Evolutionary conservation across 2,888 invertebrate genomes (phyloP), one percentile per base, ranked within the genome.

Genomic region (Xylocampa areola): DNA sequence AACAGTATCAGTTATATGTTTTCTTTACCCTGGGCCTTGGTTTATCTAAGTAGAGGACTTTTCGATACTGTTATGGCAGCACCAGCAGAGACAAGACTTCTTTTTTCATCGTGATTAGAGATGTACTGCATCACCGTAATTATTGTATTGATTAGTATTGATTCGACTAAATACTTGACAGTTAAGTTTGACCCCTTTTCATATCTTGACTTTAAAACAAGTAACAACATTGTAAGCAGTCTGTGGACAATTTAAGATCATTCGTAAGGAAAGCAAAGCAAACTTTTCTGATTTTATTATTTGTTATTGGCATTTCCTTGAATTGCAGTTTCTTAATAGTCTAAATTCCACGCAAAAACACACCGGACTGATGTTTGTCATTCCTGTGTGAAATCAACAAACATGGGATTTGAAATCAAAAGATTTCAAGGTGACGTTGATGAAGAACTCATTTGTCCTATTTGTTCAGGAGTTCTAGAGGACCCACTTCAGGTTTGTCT

Each of bases 401-500:
- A 77, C 69, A 99, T 99, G 99, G 99, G 99, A 84, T 99, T 97
- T 95, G 99, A 99, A 94, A 95, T 98, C 79, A 96, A 96, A 92
- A 96, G 99, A 85, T 99, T 99, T 95, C 97, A 98, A 94, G 98
- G 98, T 83, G 97, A 97, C 89, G 98, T 99, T 75, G 99, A 99
- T 92, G 99, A 99, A 94, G 99, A 99, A 94, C 95, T 99, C 65
- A 96, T 99, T 79, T 99, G 99, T 85, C 97, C 99, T 70, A 99
- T 99, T 91, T 99, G 99, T 92, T 98, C 98, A 66, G 97, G 98
- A 71, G 99, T 99, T 68, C 92, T 99, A 51, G 98, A 99, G 85
- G 98, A 99, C 85, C 98, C 99, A 36, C 94, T 99, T 64, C 99
- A 99, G 96, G 98, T 98, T 93, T 79, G 85, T 83, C 16, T 14